Evolutionary conservation across 2,888 invertebrate genomes (phyloP), one percentile per base, ranked within the genome.

Genomic region (Cataglyphis altisquamis): DNA sequence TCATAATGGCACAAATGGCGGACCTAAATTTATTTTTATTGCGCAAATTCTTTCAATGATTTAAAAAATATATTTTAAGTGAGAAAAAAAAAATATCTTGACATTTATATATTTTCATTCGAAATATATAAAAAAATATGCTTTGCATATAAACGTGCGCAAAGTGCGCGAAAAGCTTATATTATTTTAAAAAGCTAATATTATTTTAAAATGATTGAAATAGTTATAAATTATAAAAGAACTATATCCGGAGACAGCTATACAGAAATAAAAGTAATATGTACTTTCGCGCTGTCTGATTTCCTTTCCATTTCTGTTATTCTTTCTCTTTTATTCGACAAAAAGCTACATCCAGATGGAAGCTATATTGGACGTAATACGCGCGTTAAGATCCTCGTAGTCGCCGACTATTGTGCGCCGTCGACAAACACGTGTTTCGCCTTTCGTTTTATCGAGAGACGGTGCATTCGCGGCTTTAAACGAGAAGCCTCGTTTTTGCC

Each of bases 401-500:
- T 21, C 32, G 4, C 39, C 72, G 41, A 29, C 66, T 55, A 67
- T 55, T 66, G 75, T 63, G 12, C 45, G 18, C 18, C 48, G 18
- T 55, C 39, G 39, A 55, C 39, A 52, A 75, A 64, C 52, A 29
- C 15, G 29, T 39, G 29, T 39, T 18, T 55, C 25, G 48, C 67
- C n/a, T 73, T 74, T 75, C 75, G 25, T 55, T 77, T 55, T 77
- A 66, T 77, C 77, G 68, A 18, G 64, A 32, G 39, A 39, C 48
- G 48, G 8, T 18, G 63, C 15, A 6, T 48, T 67, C 55, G 77
- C 67, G 77, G 64, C 36, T 77, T 77, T 55, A 67, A 77, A 67
- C 67, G 64, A 12, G 64, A 52, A 63, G 15, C 3, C 68, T 55
- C 77, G 77, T 67, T 77, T 67, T 77, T 77, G 39, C 36, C 52